A percentile compares a stretch with the other conserved stretches of the same genome.
Evolutionary conservation across 1,140 invertebrate genomes (phyloP).

Genomic region (Goniozus legneri): DNA sequence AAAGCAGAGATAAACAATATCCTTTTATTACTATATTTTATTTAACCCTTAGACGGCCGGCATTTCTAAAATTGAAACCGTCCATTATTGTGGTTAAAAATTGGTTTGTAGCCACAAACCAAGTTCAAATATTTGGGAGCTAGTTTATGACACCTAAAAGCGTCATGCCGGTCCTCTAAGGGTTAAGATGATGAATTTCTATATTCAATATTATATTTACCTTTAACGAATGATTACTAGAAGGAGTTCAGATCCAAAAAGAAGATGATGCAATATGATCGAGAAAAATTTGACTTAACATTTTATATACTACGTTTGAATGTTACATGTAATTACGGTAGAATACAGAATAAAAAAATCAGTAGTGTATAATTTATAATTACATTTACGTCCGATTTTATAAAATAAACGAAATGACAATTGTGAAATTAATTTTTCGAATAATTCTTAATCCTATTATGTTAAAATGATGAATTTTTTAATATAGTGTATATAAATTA

Average conservation of each 20-base stretch:
- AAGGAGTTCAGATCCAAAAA: slow-evolving; percentile 57
- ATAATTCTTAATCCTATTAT: no score
- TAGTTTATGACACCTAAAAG: no score
- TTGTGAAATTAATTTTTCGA: slow-evolving; percentile 5
- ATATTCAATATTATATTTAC: slow-evolving; percentile 18
- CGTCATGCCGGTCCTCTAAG: no score
- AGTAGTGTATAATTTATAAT: slow-evolving; percentile 48
- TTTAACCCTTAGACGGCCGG: no score
- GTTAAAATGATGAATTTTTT: no score
- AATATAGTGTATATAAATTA: slow-evolving; percentile 1
- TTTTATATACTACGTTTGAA: slow-evolving; percentile 54
- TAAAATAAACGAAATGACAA: slow-evolving; percentile 38
- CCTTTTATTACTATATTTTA: slow-evolving; percentile 58
- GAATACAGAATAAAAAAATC: slow-evolving; percentile 44
- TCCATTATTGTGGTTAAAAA: no score
- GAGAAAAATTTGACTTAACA: slow-evolving; percentile 44
- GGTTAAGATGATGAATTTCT: no score
- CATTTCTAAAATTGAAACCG: no score
- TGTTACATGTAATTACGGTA: slow-evolving; percentile 54
- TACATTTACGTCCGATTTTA: slow-evolving; percentile 47
- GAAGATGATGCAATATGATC: slow-evolving; percentile 53
- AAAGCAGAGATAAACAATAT: slow-evolving; percentile 76
- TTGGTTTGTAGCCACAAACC: no score
- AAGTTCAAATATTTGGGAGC: no score
- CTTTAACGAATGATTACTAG: slow-evolving; percentile 56